Base-by-base conservation (phyloP, 2,797 vertebrate species). In the Cryptoblepharus egeriae region DNA sequence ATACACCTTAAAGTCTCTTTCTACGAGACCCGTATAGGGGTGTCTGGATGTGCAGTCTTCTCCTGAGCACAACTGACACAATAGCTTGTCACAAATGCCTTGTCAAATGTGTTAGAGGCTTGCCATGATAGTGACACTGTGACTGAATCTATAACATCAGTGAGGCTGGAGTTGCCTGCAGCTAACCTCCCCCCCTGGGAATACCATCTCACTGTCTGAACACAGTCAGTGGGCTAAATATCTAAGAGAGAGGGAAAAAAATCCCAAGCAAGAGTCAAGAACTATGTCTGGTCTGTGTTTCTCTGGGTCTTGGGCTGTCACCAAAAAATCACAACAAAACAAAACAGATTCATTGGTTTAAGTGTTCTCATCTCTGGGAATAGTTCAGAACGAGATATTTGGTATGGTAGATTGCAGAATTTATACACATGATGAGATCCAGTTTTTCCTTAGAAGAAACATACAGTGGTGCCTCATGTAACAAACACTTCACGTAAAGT, bases 61-160 rank as follows among this genome's bases (percentile, higher is more conserved):
- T 49, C 9, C 24, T 79, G 45, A 4, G 0, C 15, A n/a, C 3
- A 65, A 1, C 35, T 77, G 18, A 39, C 49, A 18, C 45, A 11
- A 58, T 5, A 20, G 5, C 42, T 37, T 82, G 16, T 30, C 35
- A n/a, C 67, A 24, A 4, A n/a, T 71, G 77, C 4, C 30, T 72
- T 64, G 26, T 64, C 58, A 77, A 81, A 84, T 81, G 32, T 77
- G 86, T 87, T 45, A 85, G 52, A 28, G 1, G 1, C 49, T 84
- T 73, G 0, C 16, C 11, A 26, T 81, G 63, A 63, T 1, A 78
- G 72, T 72, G 83, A 28, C 67, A 75, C 0, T 69, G 9, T 1
- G 32, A 60, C 10, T 85, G 35, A 75, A 39, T 81, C 82, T 80
- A 80, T 0, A 64, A 72, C 55, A 77, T 65, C 45, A 61, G 35